A percentile compares a stretch with the other conserved stretches of the same genome.
Evolutionary conservation across 2,888 invertebrate genomes (phyloP).

Genomic region (Noctua comes): DNA sequence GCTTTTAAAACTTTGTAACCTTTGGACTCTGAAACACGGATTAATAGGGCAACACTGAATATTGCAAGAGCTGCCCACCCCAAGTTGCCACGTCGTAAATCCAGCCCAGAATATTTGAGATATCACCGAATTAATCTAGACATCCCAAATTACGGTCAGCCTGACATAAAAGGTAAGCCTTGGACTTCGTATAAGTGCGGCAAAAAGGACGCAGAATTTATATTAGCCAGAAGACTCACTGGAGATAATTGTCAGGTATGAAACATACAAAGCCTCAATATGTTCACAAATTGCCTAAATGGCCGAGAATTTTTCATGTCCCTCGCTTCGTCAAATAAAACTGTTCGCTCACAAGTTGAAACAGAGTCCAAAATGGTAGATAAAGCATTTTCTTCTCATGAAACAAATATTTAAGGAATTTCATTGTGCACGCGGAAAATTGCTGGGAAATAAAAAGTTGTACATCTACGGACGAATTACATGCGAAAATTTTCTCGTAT

Average conservation of each 20-base stretch:
- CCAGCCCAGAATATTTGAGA: slow-evolving; percentile 51
- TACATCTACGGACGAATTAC: slow-evolving; percentile 56
- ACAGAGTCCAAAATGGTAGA: slow-evolving; percentile 53
- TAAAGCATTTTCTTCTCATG: slow-evolving; percentile 31
- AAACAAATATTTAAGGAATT: slow-evolving; percentile 60
- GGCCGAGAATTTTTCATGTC: slow-evolving; percentile 52
- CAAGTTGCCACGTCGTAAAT: slow-evolving; percentile 49
- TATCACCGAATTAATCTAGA: slow-evolving; percentile 60
- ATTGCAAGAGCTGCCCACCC: slow-evolving; percentile 25
- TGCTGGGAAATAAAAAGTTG: slow-evolving; percentile 62
- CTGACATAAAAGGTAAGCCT: slow-evolving; percentile 39
- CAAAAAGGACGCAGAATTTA: slow-evolving; percentile 40
- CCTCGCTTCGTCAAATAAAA: slow-evolving; percentile 29
- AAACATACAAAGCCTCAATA: slow-evolving; percentile 56
- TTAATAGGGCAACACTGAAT: slow-evolving; percentile 59
- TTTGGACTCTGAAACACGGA: slow-evolving; percentile 35
- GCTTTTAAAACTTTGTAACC: slow-evolving; percentile 58
- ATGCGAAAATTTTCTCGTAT: slow-evolving; percentile 49
- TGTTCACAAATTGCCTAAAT: slow-evolving; percentile 63
- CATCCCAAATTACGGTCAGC: slow-evolving; percentile 59
- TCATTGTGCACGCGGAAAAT: slow-evolving; percentile 60
- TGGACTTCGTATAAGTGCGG: slow-evolving; percentile 16
- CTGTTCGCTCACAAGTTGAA: slow-evolving; percentile 44
- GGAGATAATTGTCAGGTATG: slow-evolving; percentile 61
- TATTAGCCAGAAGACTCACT: slow-evolving; percentile 31